A percentile compares a stretch with the other conserved stretches of the same genome.
Evolutionary conservation across 53 echinoderm and acorn worm species (phyloP).

Genomic region (Apostichopus leukothele): DNA sequence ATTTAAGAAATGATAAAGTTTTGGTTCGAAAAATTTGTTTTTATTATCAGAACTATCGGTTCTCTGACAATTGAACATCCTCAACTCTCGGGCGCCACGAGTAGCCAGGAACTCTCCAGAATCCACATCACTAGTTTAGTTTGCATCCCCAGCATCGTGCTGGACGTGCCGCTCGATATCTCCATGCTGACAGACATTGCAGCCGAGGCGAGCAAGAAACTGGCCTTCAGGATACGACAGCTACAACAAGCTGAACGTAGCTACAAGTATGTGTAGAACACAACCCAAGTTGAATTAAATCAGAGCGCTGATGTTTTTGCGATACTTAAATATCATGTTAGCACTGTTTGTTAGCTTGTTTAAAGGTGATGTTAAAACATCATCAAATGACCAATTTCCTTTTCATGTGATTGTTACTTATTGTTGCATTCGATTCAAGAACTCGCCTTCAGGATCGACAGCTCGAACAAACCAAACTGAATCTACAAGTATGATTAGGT

Average conservation of each 20-base stretch:
- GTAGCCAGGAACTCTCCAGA: conserved; percentile 57
- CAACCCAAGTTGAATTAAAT: no score
- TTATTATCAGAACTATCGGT: conserved; percentile 58
- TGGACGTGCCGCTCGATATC: conserved; percentile 77
- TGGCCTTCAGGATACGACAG: conserved; percentile 73
- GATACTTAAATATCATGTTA: no score
- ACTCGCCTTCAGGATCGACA: no score
- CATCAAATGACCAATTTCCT: no score
- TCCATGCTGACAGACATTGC: conserved; percentile 77
- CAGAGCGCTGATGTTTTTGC: no score
- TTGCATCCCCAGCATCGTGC: conserved; percentile 61
- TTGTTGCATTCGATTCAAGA: no score
- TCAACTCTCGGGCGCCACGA: conserved; percentile 59
- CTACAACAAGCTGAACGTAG: conserved; percentile 69
- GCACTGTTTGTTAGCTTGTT: no score
- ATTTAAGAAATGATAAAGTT: no score
- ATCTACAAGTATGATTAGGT: no score
- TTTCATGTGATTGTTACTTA: no score
- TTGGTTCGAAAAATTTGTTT: background rate
- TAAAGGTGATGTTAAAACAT: no score
- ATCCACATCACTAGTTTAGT: conserved; percentile 60
- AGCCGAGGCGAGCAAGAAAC: conserved; percentile 76
- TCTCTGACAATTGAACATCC: conserved; percentile 80
- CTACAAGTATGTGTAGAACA: conserved; percentile 46
- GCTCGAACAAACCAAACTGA: no score